These are phyloP conservation scores for Aurelia aurita DNA, from an alignment of 30 jellyfish, hydroid and myxozoan species.

Conservation along the genomic window DNA sequence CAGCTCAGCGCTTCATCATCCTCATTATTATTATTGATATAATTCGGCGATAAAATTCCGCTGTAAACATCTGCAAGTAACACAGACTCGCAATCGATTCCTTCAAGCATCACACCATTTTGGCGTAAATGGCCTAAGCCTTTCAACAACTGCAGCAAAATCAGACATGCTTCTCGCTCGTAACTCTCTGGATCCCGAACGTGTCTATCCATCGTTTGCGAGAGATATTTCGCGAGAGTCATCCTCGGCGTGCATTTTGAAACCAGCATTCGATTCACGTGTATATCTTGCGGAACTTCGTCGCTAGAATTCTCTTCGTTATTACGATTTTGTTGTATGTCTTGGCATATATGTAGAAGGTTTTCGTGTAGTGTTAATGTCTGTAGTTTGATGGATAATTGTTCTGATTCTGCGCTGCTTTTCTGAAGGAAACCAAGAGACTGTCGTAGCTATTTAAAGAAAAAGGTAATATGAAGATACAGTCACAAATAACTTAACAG, in stretches of 20 bases:
- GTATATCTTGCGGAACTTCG: slow-evolving; percentile 79
- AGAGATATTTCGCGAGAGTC: slow-evolving; percentile 71
- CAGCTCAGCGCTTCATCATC: slow-evolving; percentile 41
- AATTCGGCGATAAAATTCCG: slow-evolving; percentile 73
- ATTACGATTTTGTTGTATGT: slow-evolving; percentile 39
- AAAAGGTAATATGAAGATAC: too few species aligned
- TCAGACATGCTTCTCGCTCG: slow-evolving; percentile 88
- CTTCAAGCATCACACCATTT: slow-evolving; percentile 48
- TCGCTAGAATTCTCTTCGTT: slow-evolving; percentile 35
- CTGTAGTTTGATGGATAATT: slow-evolving; percentile 1
- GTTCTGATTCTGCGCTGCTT: background rate
- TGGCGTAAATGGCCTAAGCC: slow-evolving; percentile 74
- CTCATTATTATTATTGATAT: slow-evolving; percentile 4
- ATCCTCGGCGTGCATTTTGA: slow-evolving; percentile 84
- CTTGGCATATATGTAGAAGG: slow-evolving; percentile 87
- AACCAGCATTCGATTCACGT: slow-evolving; percentile 71
- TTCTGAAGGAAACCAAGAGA: slow-evolving; percentile 55
- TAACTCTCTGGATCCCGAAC: slow-evolving; percentile 78
- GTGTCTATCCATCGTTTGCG: slow-evolving; percentile 79
- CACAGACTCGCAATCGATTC: slow-evolving; percentile 64
- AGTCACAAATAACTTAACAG: too few species aligned
- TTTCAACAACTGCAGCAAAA: slow-evolving; percentile 74
- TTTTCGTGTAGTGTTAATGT: slow-evolving; percentile 75
- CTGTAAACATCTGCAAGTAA: slow-evolving; percentile 57
- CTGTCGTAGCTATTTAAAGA: slow-evolving; percentile 55